Evolutionary conservation across 1,140 invertebrate genomes (phyloP).

Genomic region (Drosophila pruinosa): DNA sequence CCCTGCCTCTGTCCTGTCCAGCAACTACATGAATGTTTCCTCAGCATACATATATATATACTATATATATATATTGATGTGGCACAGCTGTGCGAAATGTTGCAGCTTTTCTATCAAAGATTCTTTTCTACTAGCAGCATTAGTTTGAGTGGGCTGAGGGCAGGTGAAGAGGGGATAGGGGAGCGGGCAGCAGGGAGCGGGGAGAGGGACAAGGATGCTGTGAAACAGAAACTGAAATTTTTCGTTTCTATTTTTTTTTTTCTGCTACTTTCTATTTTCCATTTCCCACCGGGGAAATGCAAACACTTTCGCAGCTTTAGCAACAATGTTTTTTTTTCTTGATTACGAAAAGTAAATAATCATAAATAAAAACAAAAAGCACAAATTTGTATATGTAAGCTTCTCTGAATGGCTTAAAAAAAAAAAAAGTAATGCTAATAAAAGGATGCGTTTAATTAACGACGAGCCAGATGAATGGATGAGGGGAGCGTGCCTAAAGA

Average conservation of each 20-base stretch:
- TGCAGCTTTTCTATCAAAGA: slow-evolving; percentile 9
- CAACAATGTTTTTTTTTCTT: slow-evolving; percentile 1
- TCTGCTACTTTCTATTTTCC: no score
- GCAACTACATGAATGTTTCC: no score
- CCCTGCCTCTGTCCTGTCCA: no score
- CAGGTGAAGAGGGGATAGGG: background rate
- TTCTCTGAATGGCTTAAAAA: slow-evolving; percentile 6
- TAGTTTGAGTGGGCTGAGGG: slow-evolving; percentile 4
- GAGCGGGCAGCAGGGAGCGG: background rate
- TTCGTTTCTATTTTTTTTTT: background rate
- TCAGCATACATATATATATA: no score
- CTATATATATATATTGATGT: background rate
- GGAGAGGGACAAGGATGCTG: background rate
- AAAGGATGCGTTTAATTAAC: background rate
- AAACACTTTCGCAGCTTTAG: slow-evolving; percentile 15
- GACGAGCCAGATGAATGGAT: background rate
- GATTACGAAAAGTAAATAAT: slow-evolving; percentile 8
- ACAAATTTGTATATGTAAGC: background rate
- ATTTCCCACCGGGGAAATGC: no score
- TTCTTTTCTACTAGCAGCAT: slow-evolving; percentile 20
- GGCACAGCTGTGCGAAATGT: background rate
- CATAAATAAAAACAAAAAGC: background rate
- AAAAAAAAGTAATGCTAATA: background rate
- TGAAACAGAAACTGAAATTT: background rate
- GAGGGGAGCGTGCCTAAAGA: slow-evolving; percentile 13